Conservation (phyloP, 2,888 invertebrate genomes). For the Perithous albicinctus region DNA sequence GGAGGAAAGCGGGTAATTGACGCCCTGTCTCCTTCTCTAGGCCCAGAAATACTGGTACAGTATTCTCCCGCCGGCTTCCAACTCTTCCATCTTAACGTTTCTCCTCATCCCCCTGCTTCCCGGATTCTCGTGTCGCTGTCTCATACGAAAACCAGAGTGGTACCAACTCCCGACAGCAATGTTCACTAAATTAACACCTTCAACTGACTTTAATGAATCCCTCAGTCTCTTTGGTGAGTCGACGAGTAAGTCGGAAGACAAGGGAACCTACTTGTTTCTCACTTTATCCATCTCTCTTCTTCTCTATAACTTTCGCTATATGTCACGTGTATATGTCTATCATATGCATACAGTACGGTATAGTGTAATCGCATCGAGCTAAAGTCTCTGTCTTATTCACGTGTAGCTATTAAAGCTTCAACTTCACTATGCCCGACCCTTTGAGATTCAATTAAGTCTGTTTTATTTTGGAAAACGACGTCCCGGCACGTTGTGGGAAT, state of each 20-base stretch:
- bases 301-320: constrained; percentile 57
- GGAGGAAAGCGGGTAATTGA: constrained; percentile 44
- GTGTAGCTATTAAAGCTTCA: constrained; percentile 41
- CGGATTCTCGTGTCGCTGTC: constrained; percentile 45
- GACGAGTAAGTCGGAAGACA: constrained; percentile 55
- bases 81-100: constrained; percentile 59
- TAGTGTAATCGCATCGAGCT: constrained; percentile 34
- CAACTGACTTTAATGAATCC: constrained; percentile 83
- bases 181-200: constrained; percentile 83
- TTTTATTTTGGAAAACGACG: constrained; percentile 41
- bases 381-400: constrained; percentile 41
- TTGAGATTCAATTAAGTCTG: constrained; percentile 50
- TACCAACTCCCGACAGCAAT: constrained; percentile 77
- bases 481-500: no score
- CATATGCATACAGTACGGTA: not conserved
- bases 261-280: constrained; percentile 70
- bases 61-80: constrained; percentile 43
- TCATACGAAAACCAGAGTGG: constrained; percentile 67
- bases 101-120: constrained; percentile 28
- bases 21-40: constrained; percentile 49
- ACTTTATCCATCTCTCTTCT: constrained; percentile 57
- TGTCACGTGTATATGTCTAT: constrained; percentile 29
- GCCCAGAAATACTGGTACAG: constrained; percentile 19
- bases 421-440: constrained; percentile 11
- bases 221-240: constrained; percentile 70